These are phyloP conservation scores for Lepidocyrtinus sp. DNA, from an alignment of 2,888 invertebrate species.

Conservation along the genomic window DNA sequence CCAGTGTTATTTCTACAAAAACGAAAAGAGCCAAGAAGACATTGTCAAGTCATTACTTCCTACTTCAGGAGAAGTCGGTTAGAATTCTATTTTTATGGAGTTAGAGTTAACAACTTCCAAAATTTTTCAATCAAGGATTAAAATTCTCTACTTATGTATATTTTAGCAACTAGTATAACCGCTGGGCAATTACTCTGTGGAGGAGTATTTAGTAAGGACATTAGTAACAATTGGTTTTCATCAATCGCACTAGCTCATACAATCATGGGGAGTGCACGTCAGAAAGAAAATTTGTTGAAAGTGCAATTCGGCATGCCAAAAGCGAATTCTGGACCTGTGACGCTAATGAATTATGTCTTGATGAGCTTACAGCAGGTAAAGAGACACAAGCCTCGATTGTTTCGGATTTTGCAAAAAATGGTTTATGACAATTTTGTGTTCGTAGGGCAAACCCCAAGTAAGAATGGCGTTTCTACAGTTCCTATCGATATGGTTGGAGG, in stretches of 20 bases:
- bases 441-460: constrained; percentile 82
- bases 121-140: constrained; percentile 6
- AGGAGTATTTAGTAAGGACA: constrained; percentile 90
- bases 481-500: constrained; percentile 88
- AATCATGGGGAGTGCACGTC: constrained; percentile 85
- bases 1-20: constrained; percentile 94
- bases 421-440: constrained; percentile 68
- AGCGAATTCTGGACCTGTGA: constrained; percentile 87
- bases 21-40: constrained; percentile 88
- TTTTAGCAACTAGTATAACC: constrained; percentile 73
- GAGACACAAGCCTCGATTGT: too few relatives aligned
- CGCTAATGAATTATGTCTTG: constrained; percentile 91
- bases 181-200: constrained; percentile 92
- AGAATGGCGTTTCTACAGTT: constrained; percentile 93
- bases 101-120: constrained; percentile 17
- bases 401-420: background rate
- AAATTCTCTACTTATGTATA: constrained; percentile 39
- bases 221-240: constrained; percentile 96
- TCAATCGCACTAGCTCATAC: constrained; percentile 92
- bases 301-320: constrained; percentile 88
- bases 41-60: constrained; percentile 95
- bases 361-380: constrained; percentile 83
- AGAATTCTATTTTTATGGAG: constrained; percentile 50
- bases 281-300: constrained; percentile 91
- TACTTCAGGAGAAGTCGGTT: constrained; percentile 81